Percentiles rank a stretch among this genome's conserved stretches.
Evolutionary conservation across 2,113 vertebrate species (phyloP).

Genomic region (Ifrita kowaldi): DNA sequence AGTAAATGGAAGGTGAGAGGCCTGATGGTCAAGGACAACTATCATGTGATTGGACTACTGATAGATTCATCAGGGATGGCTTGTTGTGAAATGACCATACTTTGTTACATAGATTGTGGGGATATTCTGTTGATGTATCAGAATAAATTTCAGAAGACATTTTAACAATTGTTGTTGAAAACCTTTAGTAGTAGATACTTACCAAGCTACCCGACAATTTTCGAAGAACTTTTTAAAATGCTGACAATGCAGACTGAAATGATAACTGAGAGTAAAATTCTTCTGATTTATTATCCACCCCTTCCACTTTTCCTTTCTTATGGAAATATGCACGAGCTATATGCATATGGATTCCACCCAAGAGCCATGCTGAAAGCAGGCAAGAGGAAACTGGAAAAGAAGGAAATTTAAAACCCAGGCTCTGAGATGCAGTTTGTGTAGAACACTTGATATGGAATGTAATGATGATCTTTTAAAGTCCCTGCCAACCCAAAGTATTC

Average conservation of each 20-base stretch:
- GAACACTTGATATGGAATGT: not conserved
- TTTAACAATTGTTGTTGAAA: not conserved
- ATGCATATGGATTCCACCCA: not conserved
- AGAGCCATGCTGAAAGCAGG: not conserved
- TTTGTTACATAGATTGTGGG: not conserved
- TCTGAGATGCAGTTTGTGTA: not conserved
- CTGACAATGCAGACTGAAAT: not conserved
- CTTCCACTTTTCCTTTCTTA: not conserved
- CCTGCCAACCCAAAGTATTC: not conserved
- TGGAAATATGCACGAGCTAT: not conserved
- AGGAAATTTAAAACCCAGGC: not conserved
- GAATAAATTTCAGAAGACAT: not conserved
- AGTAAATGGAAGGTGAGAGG: slow-evolving; percentile 88
- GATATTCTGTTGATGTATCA: not conserved
- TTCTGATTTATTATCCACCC: not conserved
- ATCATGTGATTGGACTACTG: not conserved
- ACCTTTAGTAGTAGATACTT: not conserved
- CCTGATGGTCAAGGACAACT: not conserved
- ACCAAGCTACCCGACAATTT: not conserved
- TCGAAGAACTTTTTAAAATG: not conserved
- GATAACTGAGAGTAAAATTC: not conserved
- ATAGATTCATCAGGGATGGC: not conserved
- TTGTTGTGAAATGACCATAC: not conserved
- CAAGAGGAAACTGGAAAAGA: not conserved
- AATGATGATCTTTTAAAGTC: not conserved